These are phyloP conservation scores for Polyommatus icarus DNA, from an alignment of 2,888 invertebrate species.

Conservation along the genomic window DNA sequence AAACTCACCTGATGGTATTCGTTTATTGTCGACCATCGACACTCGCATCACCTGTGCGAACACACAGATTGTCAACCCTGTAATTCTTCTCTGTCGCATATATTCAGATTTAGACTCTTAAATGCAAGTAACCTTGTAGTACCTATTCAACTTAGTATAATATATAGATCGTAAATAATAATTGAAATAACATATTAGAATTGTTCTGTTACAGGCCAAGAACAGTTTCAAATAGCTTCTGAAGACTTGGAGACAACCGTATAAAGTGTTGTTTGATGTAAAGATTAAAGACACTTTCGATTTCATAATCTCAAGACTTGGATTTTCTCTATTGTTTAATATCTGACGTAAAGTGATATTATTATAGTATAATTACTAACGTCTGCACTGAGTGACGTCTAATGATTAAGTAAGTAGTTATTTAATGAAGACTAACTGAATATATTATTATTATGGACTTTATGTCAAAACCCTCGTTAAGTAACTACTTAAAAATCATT, in stretches of 20 bases:
- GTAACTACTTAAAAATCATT: not conserved
- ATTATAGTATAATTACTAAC: constrained; percentile 29
- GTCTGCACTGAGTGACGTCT: not conserved
- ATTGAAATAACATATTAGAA: too few relatives aligned
- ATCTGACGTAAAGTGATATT: constrained; percentile 29
- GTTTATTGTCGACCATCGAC: too few relatives aligned
- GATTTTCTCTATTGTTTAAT: constrained; percentile 17
- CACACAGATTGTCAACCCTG: too few relatives aligned
- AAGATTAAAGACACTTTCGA: not conserved
- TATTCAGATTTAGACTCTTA: too few relatives aligned
- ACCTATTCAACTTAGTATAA: too few relatives aligned
- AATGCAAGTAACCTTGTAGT: too few relatives aligned
- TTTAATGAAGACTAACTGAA: not conserved
- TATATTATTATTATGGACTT: not conserved
- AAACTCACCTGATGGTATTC: too few relatives aligned
- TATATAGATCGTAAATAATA: too few relatives aligned
- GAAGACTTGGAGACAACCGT: constrained; percentile 77
- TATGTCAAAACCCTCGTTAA: not conserved
- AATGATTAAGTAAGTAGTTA: not conserved
- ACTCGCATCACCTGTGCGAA: too few relatives aligned
- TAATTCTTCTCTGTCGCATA: too few relatives aligned
- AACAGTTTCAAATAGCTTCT: constrained; percentile 77
- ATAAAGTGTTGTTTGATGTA: constrained; percentile 47
- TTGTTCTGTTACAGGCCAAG: constrained; percentile 68
- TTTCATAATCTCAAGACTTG: not conserved